Evolutionary conservation across 2,797 vertebrate genomes (phyloP).

Genomic region (Corythornis leucogaster): DNA sequence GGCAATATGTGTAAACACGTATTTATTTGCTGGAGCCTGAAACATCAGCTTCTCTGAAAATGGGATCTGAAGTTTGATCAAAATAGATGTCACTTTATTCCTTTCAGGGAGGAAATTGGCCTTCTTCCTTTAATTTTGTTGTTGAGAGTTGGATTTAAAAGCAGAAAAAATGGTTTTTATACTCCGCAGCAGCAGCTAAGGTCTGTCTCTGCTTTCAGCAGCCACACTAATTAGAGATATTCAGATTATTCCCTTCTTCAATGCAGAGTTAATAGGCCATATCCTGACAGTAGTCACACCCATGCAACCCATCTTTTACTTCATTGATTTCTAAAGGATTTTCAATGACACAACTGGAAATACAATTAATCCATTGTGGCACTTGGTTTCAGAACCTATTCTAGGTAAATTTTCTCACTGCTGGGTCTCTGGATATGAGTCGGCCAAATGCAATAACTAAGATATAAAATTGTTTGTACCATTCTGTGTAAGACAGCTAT

Average conservation of each 20-base stretch:
- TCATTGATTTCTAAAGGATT: not conserved
- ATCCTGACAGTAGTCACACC: not conserved
- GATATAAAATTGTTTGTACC: not conserved
- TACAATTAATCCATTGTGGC: not conserved
- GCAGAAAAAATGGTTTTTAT: not conserved
- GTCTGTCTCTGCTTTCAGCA: not conserved
- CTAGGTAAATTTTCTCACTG: not conserved
- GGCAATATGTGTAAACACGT: not conserved
- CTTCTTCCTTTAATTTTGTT: not conserved
- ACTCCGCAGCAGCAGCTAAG: not conserved
- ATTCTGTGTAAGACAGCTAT: not conserved
- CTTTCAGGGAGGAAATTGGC: not conserved
- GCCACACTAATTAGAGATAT: not conserved
- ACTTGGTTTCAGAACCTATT: not conserved
- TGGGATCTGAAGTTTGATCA: not conserved
- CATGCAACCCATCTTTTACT: not conserved
- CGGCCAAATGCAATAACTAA: not conserved
- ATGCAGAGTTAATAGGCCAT: not conserved
- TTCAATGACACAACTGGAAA: not conserved
- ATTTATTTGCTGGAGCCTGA: not conserved
- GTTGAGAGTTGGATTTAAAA: not conserved
- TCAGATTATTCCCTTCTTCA: not conserved
- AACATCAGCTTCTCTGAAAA: not conserved
- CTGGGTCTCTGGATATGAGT: not conserved
- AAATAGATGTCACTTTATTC: not conserved